Evolutionary conservation across 2,797 vertebrate species (phyloP).

Genomic region (Gambusia yucatana): DNA sequence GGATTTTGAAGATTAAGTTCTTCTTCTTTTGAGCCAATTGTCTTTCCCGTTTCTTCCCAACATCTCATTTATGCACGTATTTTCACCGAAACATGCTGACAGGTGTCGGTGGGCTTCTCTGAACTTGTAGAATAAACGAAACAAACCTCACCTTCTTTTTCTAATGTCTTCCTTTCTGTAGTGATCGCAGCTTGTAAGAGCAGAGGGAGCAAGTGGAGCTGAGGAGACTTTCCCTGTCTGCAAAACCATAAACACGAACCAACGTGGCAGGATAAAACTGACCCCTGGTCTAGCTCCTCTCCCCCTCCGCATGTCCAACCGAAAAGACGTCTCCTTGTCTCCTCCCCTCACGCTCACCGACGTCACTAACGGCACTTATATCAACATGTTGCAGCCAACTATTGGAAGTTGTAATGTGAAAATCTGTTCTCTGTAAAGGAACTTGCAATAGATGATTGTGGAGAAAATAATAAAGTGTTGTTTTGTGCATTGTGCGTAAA

Average conservation of each 20-base stretch:
- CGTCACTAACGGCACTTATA: slow-evolving; percentile 16
- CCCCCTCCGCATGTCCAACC: slow-evolving; percentile 62
- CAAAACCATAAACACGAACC: background rate
- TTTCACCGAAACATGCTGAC: background rate
- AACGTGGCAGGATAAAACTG: slow-evolving; percentile 12
- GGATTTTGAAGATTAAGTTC: background rate
- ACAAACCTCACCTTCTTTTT: background rate
- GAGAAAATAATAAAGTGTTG: slow-evolving; percentile 53
- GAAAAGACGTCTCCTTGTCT: slow-evolving; percentile 8
- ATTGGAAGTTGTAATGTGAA: slow-evolving; percentile 61
- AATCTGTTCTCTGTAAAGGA: slow-evolving; percentile 60
- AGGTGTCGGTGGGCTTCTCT: background rate
- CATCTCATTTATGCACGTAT: background rate
- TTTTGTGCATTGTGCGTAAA: slow-evolving; percentile 73
- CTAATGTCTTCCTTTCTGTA: slow-evolving; percentile 30
- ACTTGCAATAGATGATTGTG: slow-evolving; percentile 64
- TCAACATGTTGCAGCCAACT: slow-evolving; percentile 44
- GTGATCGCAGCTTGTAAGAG: slow-evolving; percentile 75
- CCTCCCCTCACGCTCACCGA: slow-evolving; percentile 5
- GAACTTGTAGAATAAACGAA: background rate
- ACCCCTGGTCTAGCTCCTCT: slow-evolving; percentile 22
- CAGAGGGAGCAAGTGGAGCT: slow-evolving; percentile 37
- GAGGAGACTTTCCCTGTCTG: slow-evolving; percentile 4
- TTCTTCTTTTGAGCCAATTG: background rate
- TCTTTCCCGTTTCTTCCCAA: background rate